Evolutionary conservation across 1,140 invertebrate genomes (phyloP), one percentile per base, ranked within the genome.

Genomic region (Bombus cullumanus): DNA sequence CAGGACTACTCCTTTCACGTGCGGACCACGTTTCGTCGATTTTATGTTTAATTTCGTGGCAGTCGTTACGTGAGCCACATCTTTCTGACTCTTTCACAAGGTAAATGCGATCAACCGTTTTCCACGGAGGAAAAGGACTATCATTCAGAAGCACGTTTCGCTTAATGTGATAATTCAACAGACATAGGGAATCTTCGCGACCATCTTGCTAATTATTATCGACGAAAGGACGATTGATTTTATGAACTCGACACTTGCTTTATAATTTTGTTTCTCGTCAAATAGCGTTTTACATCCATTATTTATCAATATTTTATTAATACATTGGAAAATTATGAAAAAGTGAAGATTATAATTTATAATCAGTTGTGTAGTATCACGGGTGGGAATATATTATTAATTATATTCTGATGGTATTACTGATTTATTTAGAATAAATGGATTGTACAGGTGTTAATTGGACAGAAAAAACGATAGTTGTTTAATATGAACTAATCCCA

Each of bases 21-120:
- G 77, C 53, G 41, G 77, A 37, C 39, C 87, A 89, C 88, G 82
- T 89, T 88, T 81, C 73, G 22, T n/a, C 64, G 77, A 85, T 88
- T 89, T 89, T 89, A 89, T 80, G 86, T 89, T 88, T 89, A 88
- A 88, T 88, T 88, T 89, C 73, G 86, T 71, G 64, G 76, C 68
- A 37, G 75, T 83, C 71, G 81, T 88, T 75, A 80, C 80, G 71
- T 39, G 87, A 87, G 85, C 71, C 81, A 88, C 82, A 85, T 89
- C 62, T 78, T 59, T 47, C 59, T 62, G 18, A 53, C 22, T 66
- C 57, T 43, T 66, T n/a, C 59, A n/a, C 59, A n/a, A 77, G 47
- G 57, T 15, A 34, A 71, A 71, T 72, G 37, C 53, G 82, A 71
- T 85, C 82, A 39, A 64, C 75, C 75, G 62, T 72, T 77, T 72